Conservation (phyloP, 2,113 vertebrate species). For the Jacana jacana region DNA sequence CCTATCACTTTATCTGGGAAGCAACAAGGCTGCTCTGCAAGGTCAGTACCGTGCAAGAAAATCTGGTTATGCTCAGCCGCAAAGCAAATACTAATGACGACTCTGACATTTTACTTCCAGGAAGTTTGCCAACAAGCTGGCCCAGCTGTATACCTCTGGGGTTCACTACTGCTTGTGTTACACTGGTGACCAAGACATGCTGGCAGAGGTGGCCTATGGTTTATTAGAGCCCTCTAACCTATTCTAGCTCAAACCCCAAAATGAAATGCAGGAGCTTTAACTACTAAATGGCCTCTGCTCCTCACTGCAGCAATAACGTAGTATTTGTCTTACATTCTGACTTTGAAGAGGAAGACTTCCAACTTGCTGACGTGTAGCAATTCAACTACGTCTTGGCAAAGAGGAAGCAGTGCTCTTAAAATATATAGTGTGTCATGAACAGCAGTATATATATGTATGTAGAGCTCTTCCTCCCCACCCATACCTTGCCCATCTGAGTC, state of each 20-base stretch:
- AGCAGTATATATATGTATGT: rapidly evolving
- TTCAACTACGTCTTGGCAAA: neutral
- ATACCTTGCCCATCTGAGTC: neutral
- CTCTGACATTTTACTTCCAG: neutral
- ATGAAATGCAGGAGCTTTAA: neutral
- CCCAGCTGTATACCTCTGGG: neutral
- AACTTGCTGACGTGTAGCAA: neutral
- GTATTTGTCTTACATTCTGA: neutral
- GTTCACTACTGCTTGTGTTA: neutral
- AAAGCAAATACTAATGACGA: neutral
- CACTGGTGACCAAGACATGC: neutral
- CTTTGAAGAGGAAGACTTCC: neutral
- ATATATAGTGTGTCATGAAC: neutral
- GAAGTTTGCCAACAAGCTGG: neutral
- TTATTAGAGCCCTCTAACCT: neutral
- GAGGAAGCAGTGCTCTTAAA: neutral
- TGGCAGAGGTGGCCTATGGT: neutral
- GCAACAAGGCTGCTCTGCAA: neutral
- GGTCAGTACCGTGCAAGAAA: neutral
- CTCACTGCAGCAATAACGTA: neutral
- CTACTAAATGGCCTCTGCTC: neutral
- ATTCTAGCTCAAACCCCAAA: neutral
- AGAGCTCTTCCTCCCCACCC: neutral
- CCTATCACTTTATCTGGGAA: neutral
- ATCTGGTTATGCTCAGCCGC: neutral